Conservation (phyloP, 2,797 vertebrate species). For the Artibeus lituratus region DNA sequence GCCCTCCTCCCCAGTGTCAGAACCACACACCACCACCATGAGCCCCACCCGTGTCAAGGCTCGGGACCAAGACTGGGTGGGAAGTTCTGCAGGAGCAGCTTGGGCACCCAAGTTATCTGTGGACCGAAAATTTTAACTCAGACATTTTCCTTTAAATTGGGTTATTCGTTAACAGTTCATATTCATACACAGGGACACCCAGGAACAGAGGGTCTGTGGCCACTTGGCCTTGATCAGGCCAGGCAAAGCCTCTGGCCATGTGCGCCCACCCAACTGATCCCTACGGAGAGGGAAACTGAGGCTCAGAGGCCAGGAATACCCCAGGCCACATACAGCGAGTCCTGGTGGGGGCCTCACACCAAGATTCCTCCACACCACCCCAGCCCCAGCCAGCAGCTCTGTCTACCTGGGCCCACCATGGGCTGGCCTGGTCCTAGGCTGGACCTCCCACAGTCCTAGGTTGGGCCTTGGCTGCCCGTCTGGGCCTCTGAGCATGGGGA, state of each 20-base stretch:
- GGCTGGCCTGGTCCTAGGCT: neutral
- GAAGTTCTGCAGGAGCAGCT: neutral
- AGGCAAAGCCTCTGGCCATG: neutral
- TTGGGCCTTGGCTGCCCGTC: neutral
- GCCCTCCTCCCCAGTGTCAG: neutral
- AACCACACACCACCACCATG: neutral
- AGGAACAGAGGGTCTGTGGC: neutral
- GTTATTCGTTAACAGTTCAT: slow-evolving; percentile 45
- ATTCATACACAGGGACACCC: neutral
- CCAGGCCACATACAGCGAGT: neutral
- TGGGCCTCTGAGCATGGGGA: neutral
- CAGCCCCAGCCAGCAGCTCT: neutral
- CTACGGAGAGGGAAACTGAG: neutral
- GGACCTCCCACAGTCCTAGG: neutral
- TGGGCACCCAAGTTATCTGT: slow-evolving; percentile 2
- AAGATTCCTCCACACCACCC: neutral
- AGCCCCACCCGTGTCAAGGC: neutral
- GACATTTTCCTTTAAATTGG: slow-evolving; percentile 46
- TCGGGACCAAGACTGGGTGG: neutral
- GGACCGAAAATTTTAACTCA: slow-evolving; percentile 62
- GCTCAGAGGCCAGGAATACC: neutral
- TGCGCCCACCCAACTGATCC: neutral
- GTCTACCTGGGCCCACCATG: neutral
- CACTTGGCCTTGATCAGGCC: neutral
- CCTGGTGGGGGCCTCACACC: neutral